Percentiles rank a stretch among this genome's conserved stretches.
Evolutionary conservation across 92 coral and sea anemone genomes (phyloP).

Genomic region (Metridium senile): DNA sequence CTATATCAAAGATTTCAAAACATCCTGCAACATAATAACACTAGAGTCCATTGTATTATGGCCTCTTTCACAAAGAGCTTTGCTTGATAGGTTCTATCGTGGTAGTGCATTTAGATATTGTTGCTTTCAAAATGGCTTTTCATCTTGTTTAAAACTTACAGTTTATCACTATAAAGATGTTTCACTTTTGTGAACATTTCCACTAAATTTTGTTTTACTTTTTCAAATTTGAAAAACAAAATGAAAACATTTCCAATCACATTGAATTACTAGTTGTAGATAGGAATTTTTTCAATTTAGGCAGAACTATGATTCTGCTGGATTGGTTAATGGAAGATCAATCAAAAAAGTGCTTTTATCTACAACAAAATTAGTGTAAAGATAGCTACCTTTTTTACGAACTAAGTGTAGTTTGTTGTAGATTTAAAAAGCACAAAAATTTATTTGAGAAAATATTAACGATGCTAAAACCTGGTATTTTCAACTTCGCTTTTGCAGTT

Average conservation of each 20-base stretch:
- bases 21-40: too few species aligned
- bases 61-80: not conserved
- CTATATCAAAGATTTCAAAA: not conserved
- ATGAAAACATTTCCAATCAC: not conserved
- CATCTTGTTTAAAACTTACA: not conserved
- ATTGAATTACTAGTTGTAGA: not conserved
- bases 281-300: slow-evolving; percentile 11
- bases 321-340: slow-evolving; percentile 4
- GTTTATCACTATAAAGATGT: not conserved
- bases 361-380: not conserved
- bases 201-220: not conserved
- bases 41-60: not conserved
- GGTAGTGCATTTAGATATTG: not conserved
- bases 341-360: slow-evolving; percentile 3
- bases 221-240: slow-evolving; percentile 7
- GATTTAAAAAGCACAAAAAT: not conserved
- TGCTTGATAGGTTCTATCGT: too few species aligned
- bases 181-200: slow-evolving; percentile 10
- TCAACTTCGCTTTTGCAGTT: not conserved
- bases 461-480: not conserved
- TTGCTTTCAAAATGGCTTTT: not conserved
- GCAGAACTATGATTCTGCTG: slow-evolving; percentile 11
- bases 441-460: slow-evolving; percentile 1
- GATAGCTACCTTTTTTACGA: not conserved
- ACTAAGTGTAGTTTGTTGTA: not conserved